Evolutionary conservation across 2,888 invertebrate genomes (phyloP).

Genomic region (Ectobius pallidus): DNA sequence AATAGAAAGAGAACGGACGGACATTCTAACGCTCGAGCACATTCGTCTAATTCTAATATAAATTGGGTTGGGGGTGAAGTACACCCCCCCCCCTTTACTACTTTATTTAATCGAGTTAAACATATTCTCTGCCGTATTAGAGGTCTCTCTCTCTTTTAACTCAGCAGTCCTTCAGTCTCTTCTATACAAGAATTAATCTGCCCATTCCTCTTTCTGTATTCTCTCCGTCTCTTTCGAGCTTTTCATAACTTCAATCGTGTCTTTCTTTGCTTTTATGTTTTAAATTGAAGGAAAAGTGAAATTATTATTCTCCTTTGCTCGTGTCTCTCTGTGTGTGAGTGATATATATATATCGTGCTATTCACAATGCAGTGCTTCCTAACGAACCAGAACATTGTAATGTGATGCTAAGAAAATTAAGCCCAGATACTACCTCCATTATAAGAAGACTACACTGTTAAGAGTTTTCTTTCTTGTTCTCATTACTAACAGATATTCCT

Average conservation of each 20-base stretch:
- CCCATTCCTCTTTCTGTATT: not conserved
- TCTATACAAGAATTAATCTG: constrained; percentile 29
- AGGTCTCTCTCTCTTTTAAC: not conserved
- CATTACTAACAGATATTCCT: no score
- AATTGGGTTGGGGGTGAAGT: not conserved
- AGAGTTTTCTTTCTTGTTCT: no score
- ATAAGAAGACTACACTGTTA: no score
- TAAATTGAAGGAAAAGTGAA: constrained; percentile 28
- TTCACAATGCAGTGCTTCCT: not conserved
- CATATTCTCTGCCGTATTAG: constrained; percentile 43
- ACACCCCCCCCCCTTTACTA: no score
- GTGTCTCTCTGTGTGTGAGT: not conserved
- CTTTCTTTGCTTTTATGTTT: constrained; percentile 28
- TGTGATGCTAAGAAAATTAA: no score
- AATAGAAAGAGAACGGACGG: not conserved
- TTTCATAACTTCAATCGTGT: constrained; percentile 36
- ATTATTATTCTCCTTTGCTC: constrained; percentile 22
- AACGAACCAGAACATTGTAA: no score
- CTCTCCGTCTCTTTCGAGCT: constrained; percentile 12
- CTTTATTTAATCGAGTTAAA: constrained; percentile 42
- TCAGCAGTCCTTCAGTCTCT: constrained; percentile 19
- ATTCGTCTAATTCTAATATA: constrained; percentile 6
- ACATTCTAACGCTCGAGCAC: not conserved
- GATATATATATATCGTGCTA: not conserved
- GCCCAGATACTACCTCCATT: no score